These are phyloP conservation scores for Hydrocynus forskahlii DNA, from an alignment of 2,797 vertebrate genomes.

Conservation along the genomic window DNA sequence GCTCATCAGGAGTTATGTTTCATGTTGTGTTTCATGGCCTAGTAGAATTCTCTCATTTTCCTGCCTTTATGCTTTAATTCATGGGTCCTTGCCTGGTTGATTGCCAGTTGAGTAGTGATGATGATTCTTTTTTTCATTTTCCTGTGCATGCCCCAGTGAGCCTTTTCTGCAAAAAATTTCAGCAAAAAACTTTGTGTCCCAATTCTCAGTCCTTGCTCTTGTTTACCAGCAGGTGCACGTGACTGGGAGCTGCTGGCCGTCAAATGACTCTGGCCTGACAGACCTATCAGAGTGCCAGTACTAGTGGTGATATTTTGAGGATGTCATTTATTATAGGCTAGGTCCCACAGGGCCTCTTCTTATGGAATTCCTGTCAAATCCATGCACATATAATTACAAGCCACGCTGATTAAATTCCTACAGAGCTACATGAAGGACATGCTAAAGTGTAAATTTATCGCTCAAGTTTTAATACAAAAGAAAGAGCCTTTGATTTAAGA, in stretches of 20 bases:
- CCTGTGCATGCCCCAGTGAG: slow-evolving; percentile 46
- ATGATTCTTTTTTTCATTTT: slow-evolving; percentile 27
- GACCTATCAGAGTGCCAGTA: slow-evolving; percentile 22
- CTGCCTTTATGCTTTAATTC: slow-evolving; percentile 15
- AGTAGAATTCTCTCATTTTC: slow-evolving; percentile 26
- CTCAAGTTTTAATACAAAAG: slow-evolving; percentile 14
- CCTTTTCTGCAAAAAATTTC: slow-evolving; percentile 26
- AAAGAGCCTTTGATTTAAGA: background rate
- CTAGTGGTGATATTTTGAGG: slow-evolving; percentile 15
- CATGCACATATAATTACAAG: slow-evolving; percentile 51
- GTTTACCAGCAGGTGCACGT: slow-evolving; percentile 26
- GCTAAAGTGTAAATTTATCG: slow-evolving; percentile 42
- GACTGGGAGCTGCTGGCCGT: background rate
- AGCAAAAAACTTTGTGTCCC: background rate
- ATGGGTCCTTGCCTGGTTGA: slow-evolving; percentile 15
- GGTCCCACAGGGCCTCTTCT: slow-evolving; percentile 6
- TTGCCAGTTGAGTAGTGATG: slow-evolving; percentile 1
- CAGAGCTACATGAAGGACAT: slow-evolving; percentile 23
- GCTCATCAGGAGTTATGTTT: slow-evolving; percentile 4
- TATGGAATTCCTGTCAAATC: slow-evolving; percentile 39
- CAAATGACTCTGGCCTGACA: slow-evolving; percentile 3
- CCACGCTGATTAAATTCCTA: slow-evolving; percentile 43
- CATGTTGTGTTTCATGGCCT: slow-evolving; percentile 23
- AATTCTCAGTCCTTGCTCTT: background rate
- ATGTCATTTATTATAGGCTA: slow-evolving; percentile 35